Conservation (phyloP, 2,888 invertebrate genomes). For the Alentia gelatinosa region DNA sequence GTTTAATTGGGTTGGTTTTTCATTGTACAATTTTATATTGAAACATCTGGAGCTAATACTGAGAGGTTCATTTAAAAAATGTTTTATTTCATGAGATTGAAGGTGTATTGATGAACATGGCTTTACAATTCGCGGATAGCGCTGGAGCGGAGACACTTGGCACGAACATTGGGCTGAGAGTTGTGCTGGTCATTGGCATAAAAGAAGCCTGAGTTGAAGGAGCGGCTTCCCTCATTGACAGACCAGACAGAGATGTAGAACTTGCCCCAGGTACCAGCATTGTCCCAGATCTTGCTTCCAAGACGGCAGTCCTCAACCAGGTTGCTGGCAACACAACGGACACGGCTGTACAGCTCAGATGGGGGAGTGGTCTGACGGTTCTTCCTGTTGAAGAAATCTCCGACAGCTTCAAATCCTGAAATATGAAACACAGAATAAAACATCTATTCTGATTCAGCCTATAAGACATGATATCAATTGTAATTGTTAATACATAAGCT, state of each 20-base stretch:
- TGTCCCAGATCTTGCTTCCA: conserved; percentile 14
- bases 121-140: neutral
- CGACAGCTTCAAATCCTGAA: conserved; percentile 12
- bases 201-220: conserved; percentile 25
- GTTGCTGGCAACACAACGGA: neutral
- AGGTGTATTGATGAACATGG: neutral
- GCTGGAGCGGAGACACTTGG: neutral
- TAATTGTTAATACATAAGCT: too few relatives aligned
- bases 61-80: too few relatives aligned
- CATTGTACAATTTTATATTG: too few relatives aligned
- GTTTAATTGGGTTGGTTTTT: too few relatives aligned
- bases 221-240: neutral
- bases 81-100: too few relatives aligned
- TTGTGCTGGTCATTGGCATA: conserved; percentile 43
- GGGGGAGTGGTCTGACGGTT: conserved; percentile 3
- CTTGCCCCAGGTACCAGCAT: conserved; percentile 11
- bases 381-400: neutral
- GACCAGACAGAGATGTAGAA: conserved; percentile 17
- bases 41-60: too few relatives aligned
- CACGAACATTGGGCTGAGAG: neutral
- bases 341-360: neutral
- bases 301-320: neutral
- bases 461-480: too few relatives aligned
- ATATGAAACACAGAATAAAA: neutral
- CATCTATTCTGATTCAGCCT: too few relatives aligned